Base-by-base conservation (phyloP, 2,797 vertebrate species). In the Centroberyx gerrardi region DNA sequence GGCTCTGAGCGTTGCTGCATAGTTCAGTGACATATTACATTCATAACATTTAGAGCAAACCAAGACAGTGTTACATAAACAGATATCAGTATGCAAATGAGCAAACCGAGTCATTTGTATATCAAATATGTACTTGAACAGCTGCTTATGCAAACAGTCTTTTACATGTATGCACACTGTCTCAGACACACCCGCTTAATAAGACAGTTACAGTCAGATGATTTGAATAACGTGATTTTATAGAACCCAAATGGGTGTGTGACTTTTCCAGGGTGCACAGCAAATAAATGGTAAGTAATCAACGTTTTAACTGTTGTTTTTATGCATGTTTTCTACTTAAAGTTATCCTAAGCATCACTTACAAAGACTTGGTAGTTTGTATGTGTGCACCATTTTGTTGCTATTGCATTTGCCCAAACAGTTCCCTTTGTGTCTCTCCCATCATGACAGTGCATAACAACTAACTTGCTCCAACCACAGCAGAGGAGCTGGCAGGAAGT, bases 401-500 rank as follows among this genome's bases (percentile, higher is more conserved):
- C 63, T 80, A 76, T 72, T 83, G 66, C 65, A 62, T 84, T 82
- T 28, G 7, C 66, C 66, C 81, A 83, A 69, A 86, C 66, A 49
- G 79, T 81, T 88, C 81, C 80, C 78, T 81, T 89, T 86, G 80
- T 88, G 71, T 84, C 49, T 62, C 79, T 80, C 63, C 74, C 42
- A 8, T 80, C 79, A 83, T 88, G 89, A 91, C 69, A 68, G 80
- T 73, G 88, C 82, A 72, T 75, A 79, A 85, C 84, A 85, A 74
- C 67, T 53, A 80, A 80, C 84, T 74, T 70, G 83, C 88, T 84
- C 73, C 71, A 72, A 88, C 87, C 86, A 31, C 86, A 88, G 81
- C 60, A 83, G 80, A 81, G 68, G 73, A 62, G 68, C 72, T 66
- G 83, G 68, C 91, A 90, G 91, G 88, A 93, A 90, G 87, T 82